Evolutionary conservation across 1,140 invertebrate genomes (phyloP).

Genomic region (Micrasema longulum): DNA sequence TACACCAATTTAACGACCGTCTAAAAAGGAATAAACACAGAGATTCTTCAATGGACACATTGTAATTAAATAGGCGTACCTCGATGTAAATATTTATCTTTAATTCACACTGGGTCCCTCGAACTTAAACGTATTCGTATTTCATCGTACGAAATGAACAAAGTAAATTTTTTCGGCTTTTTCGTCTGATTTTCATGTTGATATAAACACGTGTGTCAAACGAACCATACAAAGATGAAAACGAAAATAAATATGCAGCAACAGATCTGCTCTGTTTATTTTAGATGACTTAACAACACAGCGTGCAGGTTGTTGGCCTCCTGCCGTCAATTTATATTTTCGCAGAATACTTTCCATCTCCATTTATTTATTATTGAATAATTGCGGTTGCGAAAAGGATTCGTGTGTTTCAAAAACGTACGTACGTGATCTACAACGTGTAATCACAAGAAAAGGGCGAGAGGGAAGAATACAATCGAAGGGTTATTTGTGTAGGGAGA

Average conservation of each 20-base stretch:
- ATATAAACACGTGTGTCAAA: slow-evolving; percentile 13
- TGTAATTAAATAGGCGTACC: too few species aligned
- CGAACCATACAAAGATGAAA: slow-evolving; percentile 11
- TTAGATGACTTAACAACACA: slow-evolving; percentile 12
- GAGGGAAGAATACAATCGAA: neutral
- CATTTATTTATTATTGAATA: slow-evolving; percentile 22
- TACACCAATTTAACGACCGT: too few species aligned
- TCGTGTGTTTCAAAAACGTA: slow-evolving; percentile 18
- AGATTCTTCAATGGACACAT: too few species aligned
- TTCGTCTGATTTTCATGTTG: too few species aligned
- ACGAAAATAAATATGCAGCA: slow-evolving; percentile 8
- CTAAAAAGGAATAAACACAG: too few species aligned
- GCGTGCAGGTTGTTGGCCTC: neutral
- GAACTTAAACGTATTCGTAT: too few species aligned
- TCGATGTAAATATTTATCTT: too few species aligned
- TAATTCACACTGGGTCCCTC: too few species aligned
- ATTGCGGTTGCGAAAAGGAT: slow-evolving; percentile 26
- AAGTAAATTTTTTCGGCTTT: too few species aligned
- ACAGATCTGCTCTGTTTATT: slow-evolving; percentile 25
- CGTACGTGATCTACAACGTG: slow-evolving; percentile 21
- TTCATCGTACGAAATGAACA: too few species aligned
- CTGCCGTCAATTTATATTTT: slow-evolving; percentile 5
- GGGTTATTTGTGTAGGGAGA: neutral
- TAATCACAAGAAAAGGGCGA: slow-evolving; percentile 12
- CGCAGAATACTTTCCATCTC: slow-evolving; percentile 31